Evolutionary conservation across 1,140 invertebrate genomes (phyloP).

Genomic region (Saccostrea glomerata): DNA sequence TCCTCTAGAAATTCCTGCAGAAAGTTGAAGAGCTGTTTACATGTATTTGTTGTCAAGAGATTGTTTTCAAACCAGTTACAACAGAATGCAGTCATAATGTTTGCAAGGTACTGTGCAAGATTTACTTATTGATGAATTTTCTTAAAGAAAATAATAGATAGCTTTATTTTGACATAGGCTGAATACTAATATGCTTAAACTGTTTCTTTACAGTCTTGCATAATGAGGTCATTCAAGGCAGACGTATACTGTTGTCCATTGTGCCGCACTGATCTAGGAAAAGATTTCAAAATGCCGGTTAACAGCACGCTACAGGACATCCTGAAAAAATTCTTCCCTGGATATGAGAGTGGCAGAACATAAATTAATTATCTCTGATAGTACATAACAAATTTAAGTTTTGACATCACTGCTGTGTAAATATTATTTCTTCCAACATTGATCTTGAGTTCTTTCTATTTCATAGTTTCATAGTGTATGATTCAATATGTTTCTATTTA

Average conservation of each 20-base stretch:
- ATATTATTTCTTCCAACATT: neutral
- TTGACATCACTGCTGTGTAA: neutral
- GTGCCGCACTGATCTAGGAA: constrained; percentile 84
- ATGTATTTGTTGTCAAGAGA: constrained; percentile 90
- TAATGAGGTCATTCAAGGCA: constrained; percentile 85
- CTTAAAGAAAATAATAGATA: too few relatives aligned
- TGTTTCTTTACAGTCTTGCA: constrained; percentile 80
- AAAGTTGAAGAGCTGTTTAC: constrained; percentile 85
- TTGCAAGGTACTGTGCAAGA: constrained; percentile 82
- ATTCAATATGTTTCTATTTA: neutral
- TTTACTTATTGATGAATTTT: too few relatives aligned
- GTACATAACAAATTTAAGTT: neutral
- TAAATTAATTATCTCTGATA: neutral
- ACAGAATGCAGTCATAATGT: constrained; percentile 89
- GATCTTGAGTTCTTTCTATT: neutral
- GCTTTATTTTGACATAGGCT: neutral
- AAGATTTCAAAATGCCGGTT: constrained; percentile 80
- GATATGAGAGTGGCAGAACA: constrained; percentile 82
- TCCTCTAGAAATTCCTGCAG: constrained; percentile 83
- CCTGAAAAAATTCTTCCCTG: constrained; percentile 83
- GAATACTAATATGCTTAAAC: neutral
- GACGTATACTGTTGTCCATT: constrained; percentile 85
- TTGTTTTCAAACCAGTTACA: constrained; percentile 87
- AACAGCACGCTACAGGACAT: constrained; percentile 82
- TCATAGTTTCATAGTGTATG: neutral